phyloP scores from a whole-genome alignment of 1,140 invertebrate genomes.

The Drosophila ficusphila region DNA sequence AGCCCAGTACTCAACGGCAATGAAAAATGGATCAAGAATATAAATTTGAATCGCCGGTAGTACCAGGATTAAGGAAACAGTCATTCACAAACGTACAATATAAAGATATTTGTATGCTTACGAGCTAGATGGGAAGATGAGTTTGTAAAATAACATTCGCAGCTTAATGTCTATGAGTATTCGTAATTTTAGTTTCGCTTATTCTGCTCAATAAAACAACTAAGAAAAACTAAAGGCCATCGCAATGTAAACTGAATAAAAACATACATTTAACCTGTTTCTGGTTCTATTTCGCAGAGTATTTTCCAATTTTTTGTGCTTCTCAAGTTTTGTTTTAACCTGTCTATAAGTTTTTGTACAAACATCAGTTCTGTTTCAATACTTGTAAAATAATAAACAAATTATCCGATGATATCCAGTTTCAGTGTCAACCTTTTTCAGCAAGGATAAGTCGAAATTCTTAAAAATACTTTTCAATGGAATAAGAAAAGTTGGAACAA shows the following conservation, averaged over 20 bases:
- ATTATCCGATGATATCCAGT: background rate
- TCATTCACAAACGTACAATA: constrained; percentile 27
- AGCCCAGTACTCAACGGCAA: background rate
- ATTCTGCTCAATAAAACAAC: constrained; percentile 24
- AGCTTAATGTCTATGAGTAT: constrained; percentile 68
- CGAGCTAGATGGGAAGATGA: constrained; percentile 1
- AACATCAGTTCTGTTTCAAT: constrained; percentile 1
- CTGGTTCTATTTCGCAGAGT: too few relatives aligned
- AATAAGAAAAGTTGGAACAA: too few relatives aligned
- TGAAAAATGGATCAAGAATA: background rate
- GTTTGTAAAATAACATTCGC: constrained; percentile 26
- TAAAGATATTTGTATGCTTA: constrained; percentile 20
- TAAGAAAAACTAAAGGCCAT: background rate
- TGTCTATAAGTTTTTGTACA: background rate
- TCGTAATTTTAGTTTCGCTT: constrained; percentile 35
- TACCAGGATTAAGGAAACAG: constrained; percentile 45
- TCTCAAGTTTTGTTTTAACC: background rate
- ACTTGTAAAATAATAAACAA: background rate
- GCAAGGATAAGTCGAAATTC: too few relatives aligned
- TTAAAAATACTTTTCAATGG: too few relatives aligned
- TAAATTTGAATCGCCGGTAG: background rate
- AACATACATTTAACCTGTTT: background rate
- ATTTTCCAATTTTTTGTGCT: background rate
- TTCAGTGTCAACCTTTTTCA: background rate
- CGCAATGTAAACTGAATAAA: constrained; percentile 4